These are phyloP conservation scores for Enteromius thamalakanensis DNA, from an alignment of 2,797 vertebrate genomes.

Conservation along the genomic window DNA sequence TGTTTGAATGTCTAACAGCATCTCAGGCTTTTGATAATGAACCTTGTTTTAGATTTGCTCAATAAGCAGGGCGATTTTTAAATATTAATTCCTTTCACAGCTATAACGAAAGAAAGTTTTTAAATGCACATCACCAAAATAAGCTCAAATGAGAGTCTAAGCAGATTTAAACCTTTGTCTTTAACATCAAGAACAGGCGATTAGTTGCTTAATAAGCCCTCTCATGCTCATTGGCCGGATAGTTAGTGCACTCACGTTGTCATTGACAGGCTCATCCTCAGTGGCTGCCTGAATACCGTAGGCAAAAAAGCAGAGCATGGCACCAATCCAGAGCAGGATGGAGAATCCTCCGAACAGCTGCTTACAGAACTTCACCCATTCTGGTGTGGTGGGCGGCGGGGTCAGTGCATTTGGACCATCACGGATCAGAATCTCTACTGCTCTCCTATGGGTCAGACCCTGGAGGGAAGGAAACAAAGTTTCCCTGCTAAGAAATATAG, in stretches of 20 bases:
- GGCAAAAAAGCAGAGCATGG: constrained; percentile 91
- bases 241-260: constrained; percentile 82
- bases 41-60: background rate
- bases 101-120: background rate
- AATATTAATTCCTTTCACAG: background rate
- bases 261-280: constrained; percentile 87
- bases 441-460: constrained; percentile 83
- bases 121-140: background rate
- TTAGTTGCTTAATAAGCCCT: background rate
- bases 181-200: background rate
- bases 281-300: constrained; percentile 88
- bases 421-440: constrained; percentile 81
- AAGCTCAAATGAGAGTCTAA: background rate
- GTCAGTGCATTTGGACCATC: constrained; percentile 90
- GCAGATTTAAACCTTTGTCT: background rate
- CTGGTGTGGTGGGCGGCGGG: constrained; percentile 88
- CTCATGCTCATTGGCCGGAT: background rate
- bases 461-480: constrained; percentile 57
- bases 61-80: background rate
- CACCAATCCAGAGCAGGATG: constrained; percentile 91
- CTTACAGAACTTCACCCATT: constrained; percentile 96
- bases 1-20: background rate
- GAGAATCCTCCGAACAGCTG: constrained; percentile 96
- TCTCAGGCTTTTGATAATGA: background rate
- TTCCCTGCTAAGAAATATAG: background rate